phyloP scores from a whole-genome alignment of 2,113 vertebrate genomes.

The Crotalus helleri region DNA sequence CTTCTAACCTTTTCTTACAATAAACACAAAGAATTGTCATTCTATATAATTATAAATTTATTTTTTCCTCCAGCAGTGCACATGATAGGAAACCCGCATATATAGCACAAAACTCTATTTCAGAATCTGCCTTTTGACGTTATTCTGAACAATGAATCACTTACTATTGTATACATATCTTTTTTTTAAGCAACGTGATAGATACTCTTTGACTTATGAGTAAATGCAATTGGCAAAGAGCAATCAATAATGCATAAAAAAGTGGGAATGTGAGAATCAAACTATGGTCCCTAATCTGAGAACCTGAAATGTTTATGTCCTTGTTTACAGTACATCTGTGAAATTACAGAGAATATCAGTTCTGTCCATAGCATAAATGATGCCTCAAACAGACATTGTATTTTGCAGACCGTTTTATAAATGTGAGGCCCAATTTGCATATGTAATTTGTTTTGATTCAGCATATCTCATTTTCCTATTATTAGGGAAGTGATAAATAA shows the following conservation, averaged over 20 bases:
- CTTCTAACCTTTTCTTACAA: background rate
- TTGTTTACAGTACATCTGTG: background rate
- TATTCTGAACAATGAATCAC: background rate
- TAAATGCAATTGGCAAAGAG: background rate
- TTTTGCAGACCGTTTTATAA: background rate
- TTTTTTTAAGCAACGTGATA: background rate
- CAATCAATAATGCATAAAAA: background rate
- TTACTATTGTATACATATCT: background rate
- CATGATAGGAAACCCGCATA: background rate
- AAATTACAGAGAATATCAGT: background rate
- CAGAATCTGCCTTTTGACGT: background rate
- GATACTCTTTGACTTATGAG: background rate
- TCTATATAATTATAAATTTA: background rate
- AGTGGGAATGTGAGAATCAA: background rate
- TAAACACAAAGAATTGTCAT: background rate
- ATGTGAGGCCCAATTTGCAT: background rate
- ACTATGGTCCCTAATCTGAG: background rate
- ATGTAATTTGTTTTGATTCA: background rate
- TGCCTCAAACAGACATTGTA: background rate
- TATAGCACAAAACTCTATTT: background rate
- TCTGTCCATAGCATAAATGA: background rate
- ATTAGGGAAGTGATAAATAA: background rate
- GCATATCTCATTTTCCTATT: background rate
- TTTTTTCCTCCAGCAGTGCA: background rate
- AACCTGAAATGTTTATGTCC: background rate